These are phyloP conservation scores for Melanotaenia pygmaea DNA, from an alignment of 2,797 vertebrate species.

Conservation along the genomic window DNA sequence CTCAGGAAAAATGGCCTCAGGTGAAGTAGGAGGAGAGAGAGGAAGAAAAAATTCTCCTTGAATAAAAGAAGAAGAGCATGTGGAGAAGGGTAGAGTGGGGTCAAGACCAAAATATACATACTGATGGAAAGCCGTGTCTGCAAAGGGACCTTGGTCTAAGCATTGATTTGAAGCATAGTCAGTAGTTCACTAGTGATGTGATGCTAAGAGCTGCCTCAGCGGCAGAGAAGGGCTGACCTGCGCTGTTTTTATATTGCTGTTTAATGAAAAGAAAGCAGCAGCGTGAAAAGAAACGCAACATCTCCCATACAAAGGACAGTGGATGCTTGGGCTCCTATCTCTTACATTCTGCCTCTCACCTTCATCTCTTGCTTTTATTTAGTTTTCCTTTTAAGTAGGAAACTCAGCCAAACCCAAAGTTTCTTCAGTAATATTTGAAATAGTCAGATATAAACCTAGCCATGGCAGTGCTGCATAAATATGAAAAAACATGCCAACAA, in stretches of 20 bases:
- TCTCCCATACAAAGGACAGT: slow-evolving; percentile 48
- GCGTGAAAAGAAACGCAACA: slow-evolving; percentile 58
- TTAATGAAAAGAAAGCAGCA: slow-evolving; percentile 76
- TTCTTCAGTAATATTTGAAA: slow-evolving; percentile 69
- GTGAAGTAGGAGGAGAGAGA: slow-evolving; percentile 11
- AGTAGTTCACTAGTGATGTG: slow-evolving; percentile 61
- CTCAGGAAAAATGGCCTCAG: slow-evolving; percentile 47
- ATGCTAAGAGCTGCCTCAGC: slow-evolving; percentile 69
- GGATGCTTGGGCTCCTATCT: slow-evolving; percentile 19
- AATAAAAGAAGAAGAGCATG: slow-evolving; percentile 26
- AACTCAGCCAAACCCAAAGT: slow-evolving; percentile 44
- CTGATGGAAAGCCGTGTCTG: slow-evolving; percentile 72
- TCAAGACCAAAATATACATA: slow-evolving; percentile 77
- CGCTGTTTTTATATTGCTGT: slow-evolving; percentile 85
- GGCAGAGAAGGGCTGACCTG: slow-evolving; percentile 75
- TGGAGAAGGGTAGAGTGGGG: slow-evolving; percentile 60
- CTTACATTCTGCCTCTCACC: slow-evolving; percentile 34
- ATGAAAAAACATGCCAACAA: not conserved
- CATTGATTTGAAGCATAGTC: slow-evolving; percentile 59
- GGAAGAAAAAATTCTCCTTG: slow-evolving; percentile 42
- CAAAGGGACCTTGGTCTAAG: slow-evolving; percentile 42
- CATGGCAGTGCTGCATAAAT: not conserved
- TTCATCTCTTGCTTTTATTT: slow-evolving; percentile 54
- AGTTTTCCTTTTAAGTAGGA: slow-evolving; percentile 57
- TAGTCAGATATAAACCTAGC: slow-evolving; percentile 19